phyloP scores from a whole-genome alignment of 1,140 invertebrate species.

The Philopotamus ludificatus region DNA sequence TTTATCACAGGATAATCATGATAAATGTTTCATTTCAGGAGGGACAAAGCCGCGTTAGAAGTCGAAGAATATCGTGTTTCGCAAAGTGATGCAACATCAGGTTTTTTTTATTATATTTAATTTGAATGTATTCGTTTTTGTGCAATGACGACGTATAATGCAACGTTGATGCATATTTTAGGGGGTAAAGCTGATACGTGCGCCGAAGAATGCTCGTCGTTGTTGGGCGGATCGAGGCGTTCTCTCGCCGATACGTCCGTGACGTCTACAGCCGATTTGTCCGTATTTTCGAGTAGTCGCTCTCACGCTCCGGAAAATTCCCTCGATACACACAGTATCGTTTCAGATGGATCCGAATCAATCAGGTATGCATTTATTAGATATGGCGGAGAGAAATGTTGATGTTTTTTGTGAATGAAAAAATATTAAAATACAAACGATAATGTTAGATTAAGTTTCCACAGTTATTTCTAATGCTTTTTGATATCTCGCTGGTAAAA shows the following conservation, averaged over 20 bases:
- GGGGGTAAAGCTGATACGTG: slow-evolving; percentile 15
- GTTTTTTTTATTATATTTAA: slow-evolving; percentile 26
- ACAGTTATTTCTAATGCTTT: too few species aligned
- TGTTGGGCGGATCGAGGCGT: slow-evolving; percentile 63
- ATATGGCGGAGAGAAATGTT: not conserved
- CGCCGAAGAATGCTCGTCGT: slow-evolving; percentile 52
- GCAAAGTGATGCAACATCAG: slow-evolving; percentile 55
- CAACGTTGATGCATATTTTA: not conserved
- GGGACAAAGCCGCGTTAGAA: slow-evolving; percentile 58
- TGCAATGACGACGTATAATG: not conserved
- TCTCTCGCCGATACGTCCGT: slow-evolving; percentile 80
- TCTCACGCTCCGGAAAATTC: slow-evolving; percentile 73
- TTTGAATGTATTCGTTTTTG: too few species aligned
- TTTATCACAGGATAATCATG: not conserved
- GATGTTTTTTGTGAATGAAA: too few species aligned
- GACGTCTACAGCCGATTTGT: slow-evolving; percentile 78
- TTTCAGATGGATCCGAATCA: slow-evolving; percentile 66
- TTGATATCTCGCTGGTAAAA: too few species aligned
- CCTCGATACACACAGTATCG: slow-evolving; percentile 71
- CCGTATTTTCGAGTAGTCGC: slow-evolving; percentile 74
- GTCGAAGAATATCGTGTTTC: slow-evolving; percentile 52
- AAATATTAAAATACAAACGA: too few species aligned
- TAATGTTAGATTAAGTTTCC: too few species aligned
- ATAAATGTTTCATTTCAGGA: slow-evolving; percentile 43
- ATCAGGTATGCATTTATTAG: slow-evolving; percentile 50